phyloP scores from a whole-genome alignment of 2,113 vertebrate genomes.

The Neogobius melanostomus region DNA sequence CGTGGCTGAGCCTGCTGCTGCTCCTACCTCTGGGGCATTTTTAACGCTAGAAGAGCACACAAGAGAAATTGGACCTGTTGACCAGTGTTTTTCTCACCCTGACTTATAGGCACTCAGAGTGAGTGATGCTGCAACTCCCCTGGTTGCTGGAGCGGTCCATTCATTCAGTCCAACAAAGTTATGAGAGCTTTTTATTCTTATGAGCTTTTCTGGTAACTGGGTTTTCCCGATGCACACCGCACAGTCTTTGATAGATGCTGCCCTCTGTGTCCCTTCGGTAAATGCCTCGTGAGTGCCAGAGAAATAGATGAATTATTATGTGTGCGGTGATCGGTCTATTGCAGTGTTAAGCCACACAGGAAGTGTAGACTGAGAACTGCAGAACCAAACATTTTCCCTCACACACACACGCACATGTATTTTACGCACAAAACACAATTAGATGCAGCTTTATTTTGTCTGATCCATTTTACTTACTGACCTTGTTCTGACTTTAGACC shows the following conservation, averaged over 20 bases:
- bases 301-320: conserved; percentile 70
- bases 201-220: conserved; percentile 70
- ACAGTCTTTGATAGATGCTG: conserved; percentile 73
- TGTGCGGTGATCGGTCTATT: conserved; percentile 50
- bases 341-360: conserved; percentile 53
- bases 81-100: conserved; percentile 62
- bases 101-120: conserved; percentile 72
- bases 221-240: conserved; percentile 64
- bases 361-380: conserved; percentile 47
- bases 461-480: conserved; percentile 69
- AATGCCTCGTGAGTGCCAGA: conserved; percentile 62
- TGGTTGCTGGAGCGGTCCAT: conserved; percentile 51
- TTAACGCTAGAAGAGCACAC: conserved; percentile 47
- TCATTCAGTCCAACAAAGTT: conserved; percentile 69
- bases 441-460: neutral
- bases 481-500: conserved; percentile 82
- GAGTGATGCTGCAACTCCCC: conserved; percentile 62
- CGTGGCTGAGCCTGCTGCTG: conserved; percentile 45
- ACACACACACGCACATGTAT: no score
- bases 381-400: neutral
- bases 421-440: neutral
- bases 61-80: conserved; percentile 65
- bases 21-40: conserved; percentile 56
- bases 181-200: conserved; percentile 73
- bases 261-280: conserved; percentile 67